Conservation (phyloP, 2,888 invertebrate species). For the Anoplius nigerrimus region DNA sequence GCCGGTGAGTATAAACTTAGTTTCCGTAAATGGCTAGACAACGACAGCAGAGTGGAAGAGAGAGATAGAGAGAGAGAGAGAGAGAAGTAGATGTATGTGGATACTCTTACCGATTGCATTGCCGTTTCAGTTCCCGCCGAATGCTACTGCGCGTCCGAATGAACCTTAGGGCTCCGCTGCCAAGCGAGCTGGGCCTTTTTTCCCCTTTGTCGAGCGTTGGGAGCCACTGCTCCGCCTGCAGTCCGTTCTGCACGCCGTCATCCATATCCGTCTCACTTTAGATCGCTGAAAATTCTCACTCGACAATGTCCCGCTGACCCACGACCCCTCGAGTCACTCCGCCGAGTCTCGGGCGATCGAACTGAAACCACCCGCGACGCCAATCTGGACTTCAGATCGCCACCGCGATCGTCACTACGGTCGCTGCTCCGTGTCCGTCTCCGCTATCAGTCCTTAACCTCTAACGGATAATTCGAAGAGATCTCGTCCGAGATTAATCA, state of each 20-base stretch:
- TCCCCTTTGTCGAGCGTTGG: conserved; percentile 58
- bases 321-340: conserved; percentile 21
- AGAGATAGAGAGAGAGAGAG: too few species aligned
- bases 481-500: conserved; percentile 40
- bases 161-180: conserved; percentile 69
- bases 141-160: conserved; percentile 70
- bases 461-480: conserved; percentile 62
- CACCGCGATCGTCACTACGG: not conserved
- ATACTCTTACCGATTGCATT: conserved; percentile 69
- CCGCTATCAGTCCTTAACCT: conserved; percentile 63
- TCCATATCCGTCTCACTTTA: conserved; percentile 60
- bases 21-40: too few species aligned
- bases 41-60: too few species aligned
- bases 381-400: not conserved
- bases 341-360: conserved; percentile 27
- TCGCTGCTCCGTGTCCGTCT: conserved; percentile 39
- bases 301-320: conserved; percentile 27
- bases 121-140: conserved; percentile 67
- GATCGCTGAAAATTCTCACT: conserved; percentile 25
- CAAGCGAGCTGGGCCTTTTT: conserved; percentile 61
- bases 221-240: conserved; percentile 67
- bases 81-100: too few species aligned
- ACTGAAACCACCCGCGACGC: conserved; percentile 34
- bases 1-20: too few species aligned
- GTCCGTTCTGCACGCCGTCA: conserved; percentile 59